phyloP scores from a whole-genome alignment of 2,797 vertebrate species.

The Cirrhinus molitorella region DNA sequence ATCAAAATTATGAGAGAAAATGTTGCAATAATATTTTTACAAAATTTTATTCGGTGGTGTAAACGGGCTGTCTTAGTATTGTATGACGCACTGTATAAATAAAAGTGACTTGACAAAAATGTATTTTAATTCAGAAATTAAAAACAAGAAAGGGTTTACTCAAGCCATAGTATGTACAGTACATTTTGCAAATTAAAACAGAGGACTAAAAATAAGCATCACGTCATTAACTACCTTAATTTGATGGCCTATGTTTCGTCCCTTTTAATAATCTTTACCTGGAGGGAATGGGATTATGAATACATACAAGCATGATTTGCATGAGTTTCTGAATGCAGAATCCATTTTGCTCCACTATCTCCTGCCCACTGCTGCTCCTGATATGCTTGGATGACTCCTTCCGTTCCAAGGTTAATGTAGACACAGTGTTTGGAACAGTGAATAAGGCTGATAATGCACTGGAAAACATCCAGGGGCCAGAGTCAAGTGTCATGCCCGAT shows the following conservation, averaged over 20 bases:
- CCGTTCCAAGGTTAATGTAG: conserved; percentile 77
- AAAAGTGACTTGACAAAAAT: no score
- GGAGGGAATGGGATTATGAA: conserved; percentile 37
- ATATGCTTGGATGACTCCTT: conserved; percentile 40
- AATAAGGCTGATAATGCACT: conserved; percentile 76
- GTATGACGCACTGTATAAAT: no score
- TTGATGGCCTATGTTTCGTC: neutral
- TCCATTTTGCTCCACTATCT: conserved; percentile 33
- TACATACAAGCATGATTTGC: conserved; percentile 25
- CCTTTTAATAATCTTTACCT: conserved; percentile 14
- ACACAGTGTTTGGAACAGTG: conserved; percentile 57
- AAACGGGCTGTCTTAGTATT: no score
- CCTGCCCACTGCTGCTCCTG: conserved; percentile 26
- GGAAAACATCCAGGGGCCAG: conserved; percentile 67
- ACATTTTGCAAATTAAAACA: neutral
- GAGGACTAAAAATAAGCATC: neutral
- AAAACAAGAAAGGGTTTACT: neutral
- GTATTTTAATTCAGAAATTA: neutral
- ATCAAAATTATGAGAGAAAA: no score
- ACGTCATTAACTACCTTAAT: neutral
- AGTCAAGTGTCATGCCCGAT: conserved; percentile 56
- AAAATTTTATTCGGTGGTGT: no score
- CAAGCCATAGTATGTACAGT: no score
- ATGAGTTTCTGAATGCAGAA: conserved; percentile 37
- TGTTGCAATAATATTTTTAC: no score